Base-by-base conservation (phyloP, 1,140 invertebrate genomes). In the Augochlora pura region DNA sequence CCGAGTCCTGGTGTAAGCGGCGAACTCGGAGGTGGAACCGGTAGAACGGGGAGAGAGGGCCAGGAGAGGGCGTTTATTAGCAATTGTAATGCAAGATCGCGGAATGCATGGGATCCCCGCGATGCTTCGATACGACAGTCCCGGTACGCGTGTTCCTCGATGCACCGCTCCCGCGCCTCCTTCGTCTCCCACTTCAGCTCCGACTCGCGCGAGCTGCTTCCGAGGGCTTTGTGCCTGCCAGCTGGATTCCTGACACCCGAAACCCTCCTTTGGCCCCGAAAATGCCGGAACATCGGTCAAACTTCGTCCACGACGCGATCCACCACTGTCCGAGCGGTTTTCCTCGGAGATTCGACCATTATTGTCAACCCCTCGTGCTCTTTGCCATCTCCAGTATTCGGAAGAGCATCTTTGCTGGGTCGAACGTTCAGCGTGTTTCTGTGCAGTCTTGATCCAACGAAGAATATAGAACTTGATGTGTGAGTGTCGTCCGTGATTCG, bases 1-100 rank as follows among this genome's bases (percentile, higher is more conserved):
- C 32, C 49, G 39, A 38, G 65, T 69, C 32, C 65, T 3, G 66
- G 25, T 38, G 16, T 46, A 27, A 46, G 25, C 39, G 62, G 42
- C 52, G 21, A 60, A 63, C 54, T 75, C 78, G 77, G 46, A 65
- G 69, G 65, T 54, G 65, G 57, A 81, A 71, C 74, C 67, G 74
- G 74, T 81, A 66, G 66, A 63, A 71, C 70, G 52, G 38, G 52
- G 46, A 77, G 66, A 78, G 72, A 62, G 71, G 76, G 77, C 77
- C 84, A 83, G 80, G 71, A 80, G 73, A 73, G 77, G 83, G 80
- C 83, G 86, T 88, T 90, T 90, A 90, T 90, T 89, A 90, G 89
- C 89, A 90, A 90, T 90, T 90, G 86, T 90, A 90, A 89, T 90
- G 87, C 86, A 88, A 88, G 85, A 90, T 88, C 84, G 84, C 83